phyloP scores from a whole-genome alignment of 2,113 vertebrate genomes.

The Anguilla japonica region DNA sequence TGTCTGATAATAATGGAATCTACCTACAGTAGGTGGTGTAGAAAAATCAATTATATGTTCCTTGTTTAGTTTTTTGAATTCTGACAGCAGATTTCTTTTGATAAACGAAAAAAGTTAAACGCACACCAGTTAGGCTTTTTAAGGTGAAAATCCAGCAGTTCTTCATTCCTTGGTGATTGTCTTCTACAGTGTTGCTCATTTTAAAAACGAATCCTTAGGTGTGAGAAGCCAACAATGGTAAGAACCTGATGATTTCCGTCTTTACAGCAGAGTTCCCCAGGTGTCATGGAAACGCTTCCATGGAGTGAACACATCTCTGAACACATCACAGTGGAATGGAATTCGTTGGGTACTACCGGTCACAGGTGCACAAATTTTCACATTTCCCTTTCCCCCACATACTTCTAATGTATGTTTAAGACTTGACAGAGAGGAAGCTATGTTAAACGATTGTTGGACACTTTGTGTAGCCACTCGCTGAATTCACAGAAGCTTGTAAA shows the following conservation, averaged over 20 bases:
- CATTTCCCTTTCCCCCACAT: not conserved
- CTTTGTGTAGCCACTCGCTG: not conserved
- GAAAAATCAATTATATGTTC: not conserved
- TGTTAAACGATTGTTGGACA: not conserved
- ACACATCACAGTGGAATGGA: not conserved
- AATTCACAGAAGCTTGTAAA: not conserved
- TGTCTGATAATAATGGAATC: not conserved
- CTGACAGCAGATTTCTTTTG: slow-evolving; percentile 5
- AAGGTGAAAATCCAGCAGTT: not conserved
- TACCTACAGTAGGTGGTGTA: slow-evolving; percentile 2
- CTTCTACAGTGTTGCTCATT: slow-evolving; percentile 14
- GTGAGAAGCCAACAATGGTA: not conserved
- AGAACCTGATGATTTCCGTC: not conserved
- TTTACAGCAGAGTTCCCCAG: too few species aligned
- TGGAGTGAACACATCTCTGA: not conserved
- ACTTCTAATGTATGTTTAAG: not conserved
- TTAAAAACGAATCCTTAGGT: not conserved
- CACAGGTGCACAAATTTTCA: not conserved
- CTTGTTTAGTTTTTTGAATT: not conserved
- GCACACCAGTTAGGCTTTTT: not conserved
- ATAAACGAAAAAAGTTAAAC: not conserved
- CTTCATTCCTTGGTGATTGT: slow-evolving; percentile 7
- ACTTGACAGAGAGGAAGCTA: not conserved
- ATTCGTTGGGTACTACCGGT: slow-evolving; percentile 13
- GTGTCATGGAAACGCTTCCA: not conserved